These are phyloP conservation scores for Ctenochaetus hawaiiensis DNA, from an alignment of 2,797 vertebrate species.

Conservation along the genomic window DNA sequence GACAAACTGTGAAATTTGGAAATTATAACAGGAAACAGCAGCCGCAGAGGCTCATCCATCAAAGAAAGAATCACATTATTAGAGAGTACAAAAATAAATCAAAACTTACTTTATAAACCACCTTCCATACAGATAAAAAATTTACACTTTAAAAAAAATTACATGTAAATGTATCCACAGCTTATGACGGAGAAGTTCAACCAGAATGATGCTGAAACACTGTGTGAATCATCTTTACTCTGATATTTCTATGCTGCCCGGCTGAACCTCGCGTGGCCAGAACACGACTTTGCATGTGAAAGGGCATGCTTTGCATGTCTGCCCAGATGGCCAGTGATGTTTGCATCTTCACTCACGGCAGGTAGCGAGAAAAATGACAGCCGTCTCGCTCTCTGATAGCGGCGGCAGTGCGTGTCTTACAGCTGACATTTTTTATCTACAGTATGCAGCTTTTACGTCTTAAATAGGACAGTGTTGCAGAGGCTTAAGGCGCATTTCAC, in stretches of 20 bases:
- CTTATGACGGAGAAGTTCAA: neutral
- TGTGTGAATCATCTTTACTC: neutral
- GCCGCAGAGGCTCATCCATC: slow-evolving; percentile 72
- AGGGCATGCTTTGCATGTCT: slow-evolving; percentile 71
- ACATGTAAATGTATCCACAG: neutral
- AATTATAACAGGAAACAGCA: slow-evolving; percentile 81
- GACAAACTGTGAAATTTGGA: slow-evolving; percentile 54
- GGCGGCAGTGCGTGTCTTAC: neutral
- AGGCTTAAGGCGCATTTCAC: slow-evolving; percentile 3
- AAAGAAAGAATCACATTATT: slow-evolving; percentile 24
- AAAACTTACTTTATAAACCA: slow-evolving; percentile 13
- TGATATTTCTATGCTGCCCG: neutral
- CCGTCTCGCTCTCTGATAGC: slow-evolving; percentile 20
- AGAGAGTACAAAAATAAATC: slow-evolving; percentile 25
- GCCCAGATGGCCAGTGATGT: slow-evolving; percentile 34
- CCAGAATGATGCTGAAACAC: neutral
- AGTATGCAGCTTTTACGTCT: slow-evolving; percentile 28
- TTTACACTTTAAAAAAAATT: neutral
- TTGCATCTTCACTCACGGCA: slow-evolving; percentile 71
- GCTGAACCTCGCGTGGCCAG: slow-evolving; percentile 12
- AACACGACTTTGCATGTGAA: slow-evolving; percentile 69
- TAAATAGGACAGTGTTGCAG: slow-evolving; percentile 21
- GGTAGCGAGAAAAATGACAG: slow-evolving; percentile 32
- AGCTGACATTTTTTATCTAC: slow-evolving; percentile 12
- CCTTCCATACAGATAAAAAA: neutral